These are phyloP conservation scores for Lasioglossum malachurum DNA, from an alignment of 2,888 invertebrate genomes.

Conservation along the genomic window DNA sequence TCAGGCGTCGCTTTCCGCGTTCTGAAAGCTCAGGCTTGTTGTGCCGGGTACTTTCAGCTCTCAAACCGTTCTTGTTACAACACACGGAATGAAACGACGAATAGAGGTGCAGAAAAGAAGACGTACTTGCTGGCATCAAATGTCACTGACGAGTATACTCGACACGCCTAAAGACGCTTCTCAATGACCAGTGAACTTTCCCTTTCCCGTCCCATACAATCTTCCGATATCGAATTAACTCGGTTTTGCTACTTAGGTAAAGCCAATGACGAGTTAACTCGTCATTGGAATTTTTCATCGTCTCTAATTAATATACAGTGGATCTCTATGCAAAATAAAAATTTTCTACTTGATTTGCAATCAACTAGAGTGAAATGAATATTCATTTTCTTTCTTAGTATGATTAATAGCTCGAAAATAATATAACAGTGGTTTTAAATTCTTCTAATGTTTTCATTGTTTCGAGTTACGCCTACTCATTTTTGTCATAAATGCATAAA, in stretches of 20 bases:
- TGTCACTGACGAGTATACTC: conserved; percentile 4
- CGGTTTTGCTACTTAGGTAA: background rate
- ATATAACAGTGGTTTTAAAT: no score
- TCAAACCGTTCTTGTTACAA: conserved; percentile 10
- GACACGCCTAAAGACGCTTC: background rate
- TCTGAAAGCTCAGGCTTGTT: conserved; percentile 51
- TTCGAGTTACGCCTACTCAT: no score
- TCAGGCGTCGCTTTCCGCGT: conserved; percentile 64
- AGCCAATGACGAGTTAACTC: no score
- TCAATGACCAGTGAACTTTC: background rate
- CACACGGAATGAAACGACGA: conserved; percentile 18
- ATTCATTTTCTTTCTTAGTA: no score
- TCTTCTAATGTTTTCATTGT: no score
- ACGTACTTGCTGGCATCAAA: background rate
- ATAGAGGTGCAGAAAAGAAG: background rate
- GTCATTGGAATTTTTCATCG: no score
- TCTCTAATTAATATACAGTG: no score
- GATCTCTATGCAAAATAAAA: no score
- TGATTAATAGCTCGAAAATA: no score
- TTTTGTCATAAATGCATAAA: no score
- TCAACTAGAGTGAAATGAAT: no score
- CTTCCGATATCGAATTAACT: background rate
- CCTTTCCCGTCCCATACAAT: background rate
- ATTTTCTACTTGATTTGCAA: no score
- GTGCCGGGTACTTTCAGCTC: conserved; percentile 32